Evolutionary conservation across 2,113 vertebrate genomes (phyloP), one percentile per base, ranked within the genome.

Genomic region (Nicator chloris): DNA sequence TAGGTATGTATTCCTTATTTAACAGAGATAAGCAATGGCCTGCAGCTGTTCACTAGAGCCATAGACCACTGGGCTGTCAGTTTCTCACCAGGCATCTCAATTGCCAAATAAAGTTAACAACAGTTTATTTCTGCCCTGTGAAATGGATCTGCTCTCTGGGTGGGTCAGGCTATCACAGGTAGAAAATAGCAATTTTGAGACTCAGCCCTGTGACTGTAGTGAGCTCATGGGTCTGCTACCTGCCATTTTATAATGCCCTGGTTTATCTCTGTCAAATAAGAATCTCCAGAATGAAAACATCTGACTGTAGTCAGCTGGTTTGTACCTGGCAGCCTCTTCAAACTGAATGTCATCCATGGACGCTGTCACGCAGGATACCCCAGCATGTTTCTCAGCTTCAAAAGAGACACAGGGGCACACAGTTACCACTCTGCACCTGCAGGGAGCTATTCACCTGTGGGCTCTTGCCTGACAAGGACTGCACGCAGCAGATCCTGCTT

Each of bases 271-370:
- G 47, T 54, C 86, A 91, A 89, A 42, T 22, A 68, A 44, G 66
- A 71, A 66, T 4, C 18, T 56, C 44, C 57, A 40, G 47, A 75
- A 33, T 8, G 27, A 27, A 63, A 82, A 64, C 20, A 18, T 16
- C 63, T 22, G 31, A 51, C 33, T 53, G 27, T 5, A 54, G 42
- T 59, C 63, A 69, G 40, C 16, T 35, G 53, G 17, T 59, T 27
- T 39, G 51, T 97, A 98, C 98, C 97, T 98, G 45, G 97, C 98
- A 45, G 97, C 97, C 70, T 98, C 97, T 71, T 98, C 97, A 97
- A 98, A 98, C 45, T 97, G 98, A 45, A 98, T 98, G 91, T 98
- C 98, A 87, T 98, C 98, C 98, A 98, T 94, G 26, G 98, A 98
- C 6, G 90, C 98, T 13, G 98, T 98, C 40, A 98, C 97, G 10